Evolutionary conservation across 2,888 invertebrate genomes (phyloP).

Genomic region (Melanargia galathea): DNA sequence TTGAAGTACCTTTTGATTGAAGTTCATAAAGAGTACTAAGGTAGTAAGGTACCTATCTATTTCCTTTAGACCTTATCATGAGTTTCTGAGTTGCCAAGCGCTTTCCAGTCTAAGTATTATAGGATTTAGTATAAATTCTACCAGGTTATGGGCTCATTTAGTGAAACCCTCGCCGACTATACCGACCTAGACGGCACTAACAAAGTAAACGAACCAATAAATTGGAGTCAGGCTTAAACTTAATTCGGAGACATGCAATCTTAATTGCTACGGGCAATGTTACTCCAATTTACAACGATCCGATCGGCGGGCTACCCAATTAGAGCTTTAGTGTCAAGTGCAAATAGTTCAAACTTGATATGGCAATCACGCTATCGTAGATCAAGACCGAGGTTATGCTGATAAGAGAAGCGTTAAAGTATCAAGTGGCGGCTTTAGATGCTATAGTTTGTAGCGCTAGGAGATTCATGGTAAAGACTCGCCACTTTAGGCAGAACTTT

Average conservation of each 20-base stretch:
- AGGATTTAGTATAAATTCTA: neutral
- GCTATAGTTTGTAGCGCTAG: too few species aligned
- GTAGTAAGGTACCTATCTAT: too few species aligned
- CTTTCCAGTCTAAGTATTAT: neutral
- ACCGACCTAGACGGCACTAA: conserved; percentile 32
- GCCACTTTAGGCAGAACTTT: too few species aligned
- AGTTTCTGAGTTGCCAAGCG: too few species aligned
- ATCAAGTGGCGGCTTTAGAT: too few species aligned
- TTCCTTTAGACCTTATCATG: too few species aligned
- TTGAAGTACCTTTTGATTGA: too few species aligned
- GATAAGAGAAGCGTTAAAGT: neutral
- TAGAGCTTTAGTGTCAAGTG: conserved; percentile 40
- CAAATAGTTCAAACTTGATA: conserved; percentile 40
- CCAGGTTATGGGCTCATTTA: neutral
- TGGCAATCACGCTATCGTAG: conserved; percentile 11
- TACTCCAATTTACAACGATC: conserved; percentile 43
- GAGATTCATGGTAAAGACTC: too few species aligned
- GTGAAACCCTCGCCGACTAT: conserved; percentile 8
- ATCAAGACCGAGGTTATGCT: neutral
- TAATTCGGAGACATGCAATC: conserved; percentile 71
- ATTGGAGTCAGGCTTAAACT: conserved; percentile 61
- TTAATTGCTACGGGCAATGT: conserved; percentile 66
- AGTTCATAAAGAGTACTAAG: too few species aligned
- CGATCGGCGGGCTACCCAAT: conserved; percentile 31
- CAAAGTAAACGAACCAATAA: conserved; percentile 57